phyloP scores from a whole-genome alignment of 1,140 invertebrate species.

The Bombyx mandarina region DNA sequence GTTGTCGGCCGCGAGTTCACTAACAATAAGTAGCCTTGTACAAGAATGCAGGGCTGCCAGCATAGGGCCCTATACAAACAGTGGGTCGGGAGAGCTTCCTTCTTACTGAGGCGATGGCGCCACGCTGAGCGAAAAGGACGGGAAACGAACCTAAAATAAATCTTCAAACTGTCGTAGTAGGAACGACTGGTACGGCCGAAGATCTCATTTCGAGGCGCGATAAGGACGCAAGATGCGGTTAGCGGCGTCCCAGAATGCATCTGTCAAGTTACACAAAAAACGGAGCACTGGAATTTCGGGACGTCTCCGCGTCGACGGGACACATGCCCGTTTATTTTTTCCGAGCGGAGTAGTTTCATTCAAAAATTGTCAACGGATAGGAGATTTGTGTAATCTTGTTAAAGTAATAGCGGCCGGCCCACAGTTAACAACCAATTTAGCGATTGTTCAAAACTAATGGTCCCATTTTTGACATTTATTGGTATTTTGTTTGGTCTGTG shows the following conservation, averaged over 20 bases:
- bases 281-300: slow-evolving; percentile 62
- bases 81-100: slow-evolving; percentile 35
- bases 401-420: slow-evolving; percentile 41
- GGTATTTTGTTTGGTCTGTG: slow-evolving; percentile 9
- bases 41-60: slow-evolving; percentile 36
- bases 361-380: slow-evolving; percentile 63
- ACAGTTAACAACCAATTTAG: slow-evolving; percentile 39
- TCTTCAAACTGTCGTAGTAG: slow-evolving; percentile 52
- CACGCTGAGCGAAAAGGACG: slow-evolving; percentile 45
- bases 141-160: slow-evolving; percentile 58
- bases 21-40: slow-evolving; percentile 46
- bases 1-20: slow-evolving; percentile 12
- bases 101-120: slow-evolving; percentile 42
- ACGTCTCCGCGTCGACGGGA: slow-evolving; percentile 45
- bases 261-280: slow-evolving; percentile 67
- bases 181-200: slow-evolving; percentile 31
- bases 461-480: slow-evolving; percentile 26
- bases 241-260: slow-evolving; percentile 64
- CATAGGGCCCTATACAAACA: slow-evolving; percentile 44
- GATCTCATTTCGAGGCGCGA: slow-evolving; percentile 52
- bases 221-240: slow-evolving; percentile 65
- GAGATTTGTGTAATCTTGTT: slow-evolving; percentile 68
- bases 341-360: slow-evolving; percentile 53
- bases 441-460: slow-evolving; percentile 22
- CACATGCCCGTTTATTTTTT: slow-evolving; percentile 63